Base-by-base conservation (phyloP, 2,113 vertebrate genomes). In the Rhinogobius similis region DNA sequence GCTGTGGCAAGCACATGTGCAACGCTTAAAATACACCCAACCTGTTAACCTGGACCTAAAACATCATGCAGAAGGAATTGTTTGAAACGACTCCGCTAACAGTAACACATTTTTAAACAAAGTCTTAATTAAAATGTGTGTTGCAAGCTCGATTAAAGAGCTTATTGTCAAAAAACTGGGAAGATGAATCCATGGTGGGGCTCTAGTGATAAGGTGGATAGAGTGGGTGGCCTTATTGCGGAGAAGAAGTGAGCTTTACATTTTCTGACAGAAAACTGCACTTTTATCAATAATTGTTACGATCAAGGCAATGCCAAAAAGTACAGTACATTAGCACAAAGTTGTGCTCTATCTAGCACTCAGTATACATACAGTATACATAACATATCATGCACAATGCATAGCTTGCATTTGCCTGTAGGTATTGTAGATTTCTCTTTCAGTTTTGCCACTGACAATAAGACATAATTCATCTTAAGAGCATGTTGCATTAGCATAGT, bases 1-100 rank as follows among this genome's bases (percentile, higher is more conserved):
- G 64, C 65, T 48, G 10, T 56, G 41, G 63, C 0, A 53, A 78
- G 82, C 67, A 38, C 21, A 44, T 63, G 67, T n/a, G 52, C 23
- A 48, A 65, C 39, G 62, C 65, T 55, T 59, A 65, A 72, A 79
- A 67, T 77, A 69, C 5, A 23, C 41, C 27, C 41, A 1, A 48
- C 13, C 65, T 8, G 12, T 65, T 48, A 68, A 41, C 65, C 26
- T 10, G 27, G n/a, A 48, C 50, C 52, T 20, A 67, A 63, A 78
- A 59, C 29, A 73, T 5, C 44, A n/a, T 4, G 52, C 2, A 26
- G 7, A 21, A 20, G 10, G 48, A n/a, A 5, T n/a, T 4, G 13
- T 8, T 53, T 21, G 20, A 23, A 53, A 53, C 50, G 10, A n/a
- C n/a, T n/a, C n/a, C n/a, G n/a, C n/a, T n/a, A n/a, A n/a, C n/a